Percentiles rank a stretch among this genome's conserved stretches.
These are phyloP conservation scores for Pachypsylla venusta DNA, from an alignment of 1,140 invertebrate species.

Conservation along the genomic window DNA sequence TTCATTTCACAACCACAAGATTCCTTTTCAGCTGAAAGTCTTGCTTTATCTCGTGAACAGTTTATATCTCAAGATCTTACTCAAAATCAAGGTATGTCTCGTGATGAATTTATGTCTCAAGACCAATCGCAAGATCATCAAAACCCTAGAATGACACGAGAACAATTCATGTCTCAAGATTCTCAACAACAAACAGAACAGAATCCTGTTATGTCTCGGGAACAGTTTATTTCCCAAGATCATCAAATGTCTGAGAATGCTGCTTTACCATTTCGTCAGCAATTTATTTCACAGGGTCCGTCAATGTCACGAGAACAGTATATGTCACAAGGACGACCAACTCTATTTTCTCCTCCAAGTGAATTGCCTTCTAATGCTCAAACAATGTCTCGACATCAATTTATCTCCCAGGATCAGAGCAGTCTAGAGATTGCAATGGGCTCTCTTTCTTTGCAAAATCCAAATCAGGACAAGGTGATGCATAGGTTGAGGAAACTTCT, in stretches of 20 bases:
- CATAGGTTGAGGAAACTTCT: background rate
- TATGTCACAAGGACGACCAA: background rate
- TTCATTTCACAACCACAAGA: conserved; percentile 7
- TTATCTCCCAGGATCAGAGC: background rate
- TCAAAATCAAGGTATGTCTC: background rate
- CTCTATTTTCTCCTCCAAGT: too few species aligned
- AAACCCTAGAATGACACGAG: too few species aligned
- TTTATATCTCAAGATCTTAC: conserved; percentile 2
- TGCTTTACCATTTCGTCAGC: too few species aligned
- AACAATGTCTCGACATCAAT: background rate
- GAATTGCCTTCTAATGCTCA: too few species aligned
- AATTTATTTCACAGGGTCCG: too few species aligned
- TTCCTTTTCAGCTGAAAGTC: background rate
- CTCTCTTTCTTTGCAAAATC: background rate
- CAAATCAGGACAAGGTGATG: background rate
- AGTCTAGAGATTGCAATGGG: background rate
- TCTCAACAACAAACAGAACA: too few species aligned
- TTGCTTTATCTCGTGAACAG: background rate
- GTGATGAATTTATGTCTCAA: too few species aligned
- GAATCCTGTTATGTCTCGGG: too few species aligned
- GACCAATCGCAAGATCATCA: too few species aligned
- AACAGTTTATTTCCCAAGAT: too few species aligned
- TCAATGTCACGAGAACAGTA: background rate
- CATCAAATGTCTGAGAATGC: too few species aligned
- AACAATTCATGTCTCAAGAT: too few species aligned